Evolutionary conservation across 2,113 vertebrate genomes (phyloP), one percentile per base, ranked within the genome.

Genomic region (Lonchura striata): DNA sequence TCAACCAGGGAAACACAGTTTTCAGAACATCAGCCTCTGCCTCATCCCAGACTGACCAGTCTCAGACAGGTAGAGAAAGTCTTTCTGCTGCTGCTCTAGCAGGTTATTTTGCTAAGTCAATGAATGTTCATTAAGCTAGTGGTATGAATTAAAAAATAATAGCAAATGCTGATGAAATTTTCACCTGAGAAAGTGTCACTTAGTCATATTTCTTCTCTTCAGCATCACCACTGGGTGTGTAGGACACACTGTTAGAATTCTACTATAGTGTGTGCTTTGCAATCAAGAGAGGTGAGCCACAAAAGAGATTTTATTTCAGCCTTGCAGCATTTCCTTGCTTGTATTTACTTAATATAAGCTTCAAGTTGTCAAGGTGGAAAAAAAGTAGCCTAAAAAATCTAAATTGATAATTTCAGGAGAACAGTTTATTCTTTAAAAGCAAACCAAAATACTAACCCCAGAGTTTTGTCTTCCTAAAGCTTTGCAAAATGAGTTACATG

Each of bases 241-340:
- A 70, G 82, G 23, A 39, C 31, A 35, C 74, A 15, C 31, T 54
- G 10, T 84, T 57, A 80, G 39, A 75, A 57, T 49, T 66, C 25
- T 80, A 2, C 37, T 86, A 2, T 39, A 27, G 28, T 2, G 4
- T 28, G 9, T 3, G 4, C 46, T 87, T 88, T 57, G 37, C 31
- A 50, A 3, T 46, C 1, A 1, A 53, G 78, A 71, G 19, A 35
- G 19, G 2, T 35, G 21, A 68, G 35, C 30, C 19, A 11, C 0
- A 0, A 25, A 76, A 49, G 14, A 41, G 6, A 33, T 8, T 83
- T 30, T 41, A 1, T 66, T 87, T 88, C 59, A 83, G 30, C 50
- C 21, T 59, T 72, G 6, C 23, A 65, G 16, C 15, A 4, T 46
- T 76, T 92, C 44, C 44, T 52, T 5, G 1, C 59, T 61, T 88